Evolutionary conservation across 1,140 invertebrate genomes (phyloP), one percentile per base, ranked within the genome.

Genomic region (Zeugodacus cucurbitae): DNA sequence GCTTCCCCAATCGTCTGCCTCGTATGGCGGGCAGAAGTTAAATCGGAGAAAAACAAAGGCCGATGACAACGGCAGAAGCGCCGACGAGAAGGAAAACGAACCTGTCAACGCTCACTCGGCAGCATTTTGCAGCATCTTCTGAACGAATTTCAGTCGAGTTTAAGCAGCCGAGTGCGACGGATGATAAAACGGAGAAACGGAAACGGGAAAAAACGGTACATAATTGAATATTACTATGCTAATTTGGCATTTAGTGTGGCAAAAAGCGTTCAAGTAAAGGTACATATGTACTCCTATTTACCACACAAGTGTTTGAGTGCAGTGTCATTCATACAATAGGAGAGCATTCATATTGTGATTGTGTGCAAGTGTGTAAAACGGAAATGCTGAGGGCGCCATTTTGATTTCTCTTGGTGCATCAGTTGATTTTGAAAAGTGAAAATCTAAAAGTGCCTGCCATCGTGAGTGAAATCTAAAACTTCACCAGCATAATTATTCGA

Each of bases 71-170:
- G n/a, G 22, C 41, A 59, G 29, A 22, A 64, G 86, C 86, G n/a
- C 17, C 32, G 37, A 70, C 20, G 37, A 10, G 41, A n/a, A 48
- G 32, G 74, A 37, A 74, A 37, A 82, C 41, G 74, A 85, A 58
- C 78, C 82, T 26, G 70, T 88, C 48, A 34, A 26, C 41, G 86
- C 67, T 87, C 41, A 54, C 86, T 88, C 85, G 20, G 57, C n/a
- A n/a, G n/a, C n/a, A 87, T 34, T 59, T 64, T 34, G 41, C 74
- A 82, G 74, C 74, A 82, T 82, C 74, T 82, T 82, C 44, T 70
- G 67, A 32, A 59, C 41, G 20, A 70, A 58, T 37, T 89, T 88
- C 85, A 89, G 78, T 89, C 70, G 89, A 89, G 89, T 88, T 74
- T 85, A 86, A 89, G 89, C 87, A 87, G 85, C 67, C 85, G 86